Evolutionary conservation across 2,888 invertebrate species (phyloP).

Genomic region (Ennomos fuscantarius): DNA sequence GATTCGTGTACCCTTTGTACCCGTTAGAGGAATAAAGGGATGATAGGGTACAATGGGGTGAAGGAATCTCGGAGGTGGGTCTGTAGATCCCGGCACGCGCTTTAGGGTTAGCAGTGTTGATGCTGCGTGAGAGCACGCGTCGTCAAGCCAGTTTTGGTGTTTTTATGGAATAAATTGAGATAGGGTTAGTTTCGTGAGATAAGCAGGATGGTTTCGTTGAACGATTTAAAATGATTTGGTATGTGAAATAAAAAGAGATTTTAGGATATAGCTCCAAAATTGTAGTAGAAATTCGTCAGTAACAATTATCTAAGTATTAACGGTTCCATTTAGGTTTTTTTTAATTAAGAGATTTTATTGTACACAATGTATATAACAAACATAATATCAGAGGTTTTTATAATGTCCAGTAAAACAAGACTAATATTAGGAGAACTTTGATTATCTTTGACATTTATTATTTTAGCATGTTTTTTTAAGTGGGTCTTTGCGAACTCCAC

Average conservation of each 20-base stretch:
- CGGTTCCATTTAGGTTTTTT: no score
- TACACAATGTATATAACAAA: no score
- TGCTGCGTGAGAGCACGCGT: conserved; percentile 73
- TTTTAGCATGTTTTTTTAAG: conserved; percentile 30
- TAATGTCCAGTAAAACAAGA: neutral
- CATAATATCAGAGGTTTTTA: no score
- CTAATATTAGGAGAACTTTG: conserved; percentile 22
- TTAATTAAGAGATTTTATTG: no score
- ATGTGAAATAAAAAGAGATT: neutral
- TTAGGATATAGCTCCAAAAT: no score
- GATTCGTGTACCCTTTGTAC: conserved; percentile 72
- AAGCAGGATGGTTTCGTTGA: neutral
- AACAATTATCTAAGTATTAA: no score
- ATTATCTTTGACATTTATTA: conserved; percentile 29
- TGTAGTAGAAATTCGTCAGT: no score
- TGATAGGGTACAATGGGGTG: conserved; percentile 66
- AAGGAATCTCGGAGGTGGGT: conserved; percentile 64
- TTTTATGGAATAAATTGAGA: conserved; percentile 35
- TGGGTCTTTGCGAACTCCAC: conserved; percentile 16
- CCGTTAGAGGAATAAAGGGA: conserved; percentile 64
- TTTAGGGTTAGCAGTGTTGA: conserved; percentile 71
- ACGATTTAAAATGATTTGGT: conserved; percentile 1
- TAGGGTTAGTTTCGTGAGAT: conserved; percentile 41
- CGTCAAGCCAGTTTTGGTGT: conserved; percentile 43
- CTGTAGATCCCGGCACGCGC: conserved; percentile 79